Conservation (phyloP, 2,888 invertebrate genomes). For the Smittia sp. region DNA sequence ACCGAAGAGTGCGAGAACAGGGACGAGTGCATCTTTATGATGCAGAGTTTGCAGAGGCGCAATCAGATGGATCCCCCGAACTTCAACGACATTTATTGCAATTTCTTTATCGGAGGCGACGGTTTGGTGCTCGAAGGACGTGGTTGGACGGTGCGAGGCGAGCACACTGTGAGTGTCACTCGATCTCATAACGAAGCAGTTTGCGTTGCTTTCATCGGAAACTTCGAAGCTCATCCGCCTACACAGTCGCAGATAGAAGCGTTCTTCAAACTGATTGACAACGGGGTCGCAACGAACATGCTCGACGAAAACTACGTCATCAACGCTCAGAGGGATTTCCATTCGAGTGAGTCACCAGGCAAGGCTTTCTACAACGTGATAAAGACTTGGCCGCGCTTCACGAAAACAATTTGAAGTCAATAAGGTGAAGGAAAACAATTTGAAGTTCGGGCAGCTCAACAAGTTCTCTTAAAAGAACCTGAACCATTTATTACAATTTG, state of each 20-base stretch:
- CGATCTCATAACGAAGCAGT: neutral
- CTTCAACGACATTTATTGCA: constrained; percentile 17
- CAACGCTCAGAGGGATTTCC: constrained; percentile 12
- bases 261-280: neutral
- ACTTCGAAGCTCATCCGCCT: neutral
- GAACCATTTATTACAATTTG: too few relatives aligned
- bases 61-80: too few relatives aligned
- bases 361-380: neutral
- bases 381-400: neutral
- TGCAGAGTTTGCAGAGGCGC: neutral
- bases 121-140: constrained; percentile 1
- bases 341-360: neutral
- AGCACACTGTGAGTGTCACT: neutral
- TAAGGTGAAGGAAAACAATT: too few relatives aligned
- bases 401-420: too few relatives aligned
- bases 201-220: constrained; percentile 14
- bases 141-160: neutral
- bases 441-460: too few relatives aligned
- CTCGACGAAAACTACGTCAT: neutral
- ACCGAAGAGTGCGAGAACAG: neutral
- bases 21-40: neutral
- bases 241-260: neutral
- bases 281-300: neutral
- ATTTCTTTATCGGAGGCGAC: constrained; percentile 3
- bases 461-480: too few relatives aligned